Conservation (phyloP, 1,140 invertebrate species). For the Bombus polaris region DNA sequence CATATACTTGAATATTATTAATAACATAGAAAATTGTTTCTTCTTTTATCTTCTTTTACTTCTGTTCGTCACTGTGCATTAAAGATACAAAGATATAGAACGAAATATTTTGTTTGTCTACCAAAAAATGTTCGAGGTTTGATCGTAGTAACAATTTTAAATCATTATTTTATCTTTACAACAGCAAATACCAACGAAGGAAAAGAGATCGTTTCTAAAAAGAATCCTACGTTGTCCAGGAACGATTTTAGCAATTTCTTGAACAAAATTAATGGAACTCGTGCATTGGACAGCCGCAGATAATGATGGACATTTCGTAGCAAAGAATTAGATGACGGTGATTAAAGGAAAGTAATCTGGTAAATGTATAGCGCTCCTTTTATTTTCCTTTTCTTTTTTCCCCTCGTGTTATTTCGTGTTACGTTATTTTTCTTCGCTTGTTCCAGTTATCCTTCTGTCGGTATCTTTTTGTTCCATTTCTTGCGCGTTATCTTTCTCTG, state of each 20-base stretch:
- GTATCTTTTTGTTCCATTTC: not conserved
- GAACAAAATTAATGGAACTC: conserved; percentile 6
- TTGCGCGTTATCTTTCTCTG: not conserved
- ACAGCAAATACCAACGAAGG: too few relatives aligned
- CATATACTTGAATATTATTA: too few relatives aligned
- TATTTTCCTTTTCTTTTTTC: not conserved
- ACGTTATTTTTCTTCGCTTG: not conserved
- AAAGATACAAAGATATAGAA: too few relatives aligned
- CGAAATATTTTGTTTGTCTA: too few relatives aligned
- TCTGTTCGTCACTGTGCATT: too few relatives aligned
- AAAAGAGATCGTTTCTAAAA: not conserved
- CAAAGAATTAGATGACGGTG: not conserved
- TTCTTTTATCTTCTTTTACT: too few relatives aligned
- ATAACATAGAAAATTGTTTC: too few relatives aligned
- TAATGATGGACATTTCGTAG: conserved; percentile 16
- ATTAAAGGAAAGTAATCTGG: conserved; percentile 28
- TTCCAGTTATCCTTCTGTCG: not conserved
- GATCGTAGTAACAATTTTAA: too few relatives aligned
- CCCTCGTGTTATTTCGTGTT: not conserved
- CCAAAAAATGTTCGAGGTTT: too few relatives aligned
- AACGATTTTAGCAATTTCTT: conserved; percentile 22
- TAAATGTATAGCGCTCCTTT: conserved; percentile 7
- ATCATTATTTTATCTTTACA: too few relatives aligned
- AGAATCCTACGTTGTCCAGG: not conserved
- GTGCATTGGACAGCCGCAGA: not conserved